Percentiles rank a stretch among this genome's conserved stretches.
Evolutionary conservation across 2,888 invertebrate genomes (phyloP).

Genomic region (Chouioia cunea): DNA sequence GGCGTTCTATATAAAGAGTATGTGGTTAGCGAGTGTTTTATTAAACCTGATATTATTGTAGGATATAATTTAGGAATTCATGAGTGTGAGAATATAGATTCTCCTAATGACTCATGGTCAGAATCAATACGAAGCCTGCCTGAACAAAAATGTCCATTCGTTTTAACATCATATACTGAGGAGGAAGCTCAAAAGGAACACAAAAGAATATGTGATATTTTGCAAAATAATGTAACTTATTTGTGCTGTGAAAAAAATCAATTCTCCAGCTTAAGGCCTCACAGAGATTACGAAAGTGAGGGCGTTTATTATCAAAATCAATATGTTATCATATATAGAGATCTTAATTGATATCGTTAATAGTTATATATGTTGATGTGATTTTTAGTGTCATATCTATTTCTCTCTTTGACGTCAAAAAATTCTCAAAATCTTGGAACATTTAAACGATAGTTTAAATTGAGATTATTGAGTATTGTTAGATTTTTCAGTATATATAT

Average conservation of each 20-base stretch:
- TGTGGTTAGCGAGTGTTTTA: constrained; percentile 45
- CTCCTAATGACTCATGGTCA: constrained; percentile 57
- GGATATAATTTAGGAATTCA: constrained; percentile 61
- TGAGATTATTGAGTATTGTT: background rate
- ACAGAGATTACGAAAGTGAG: constrained; percentile 59
- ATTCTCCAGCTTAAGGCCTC: constrained; percentile 58
- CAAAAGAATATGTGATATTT: constrained; percentile 53
- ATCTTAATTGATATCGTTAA: constrained; percentile 40
- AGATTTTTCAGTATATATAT: no score
- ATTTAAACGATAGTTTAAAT: constrained; percentile 3
- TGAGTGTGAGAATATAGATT: constrained; percentile 54
- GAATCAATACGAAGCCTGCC: constrained; percentile 52
- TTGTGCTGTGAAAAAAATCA: constrained; percentile 54
- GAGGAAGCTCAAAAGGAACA: constrained; percentile 55
- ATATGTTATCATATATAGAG: constrained; percentile 56
- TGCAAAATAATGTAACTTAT: constrained; percentile 47
- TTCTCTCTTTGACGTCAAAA: constrained; percentile 36
- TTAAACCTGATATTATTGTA: constrained; percentile 56
- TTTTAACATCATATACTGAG: constrained; percentile 57
- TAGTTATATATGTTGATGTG: constrained; percentile 24
- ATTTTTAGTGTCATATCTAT: constrained; percentile 33
- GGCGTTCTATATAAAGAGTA: constrained; percentile 55
- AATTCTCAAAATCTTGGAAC: constrained; percentile 12
- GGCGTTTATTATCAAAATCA: constrained; percentile 61
- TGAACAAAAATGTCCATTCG: constrained; percentile 56